Percentiles rank a stretch among this genome's conserved stretches.
These are phyloP conservation scores for Oncopeltus fasciatus DNA, from an alignment of 1,140 invertebrate species.

Conservation along the genomic window DNA sequence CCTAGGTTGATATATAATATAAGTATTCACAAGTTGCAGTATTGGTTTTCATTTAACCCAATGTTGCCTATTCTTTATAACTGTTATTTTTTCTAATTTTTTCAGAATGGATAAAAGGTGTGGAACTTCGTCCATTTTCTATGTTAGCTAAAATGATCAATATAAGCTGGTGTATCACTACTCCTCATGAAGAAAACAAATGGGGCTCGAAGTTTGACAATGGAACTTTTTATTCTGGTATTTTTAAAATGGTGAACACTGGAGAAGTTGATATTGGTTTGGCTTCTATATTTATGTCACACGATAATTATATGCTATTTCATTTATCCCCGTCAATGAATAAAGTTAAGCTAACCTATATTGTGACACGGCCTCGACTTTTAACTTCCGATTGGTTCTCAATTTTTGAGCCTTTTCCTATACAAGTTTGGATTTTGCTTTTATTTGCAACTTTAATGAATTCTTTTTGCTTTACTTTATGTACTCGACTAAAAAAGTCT, in stretches of 20 bases:
- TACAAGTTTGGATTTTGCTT: neutral
- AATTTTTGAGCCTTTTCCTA: neutral
- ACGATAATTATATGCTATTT: neutral
- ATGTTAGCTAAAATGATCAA: neutral
- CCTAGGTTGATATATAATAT: neutral
- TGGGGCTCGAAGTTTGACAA: neutral
- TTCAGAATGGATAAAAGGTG: neutral
- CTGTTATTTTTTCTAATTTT: neutral
- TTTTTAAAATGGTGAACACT: neutral
- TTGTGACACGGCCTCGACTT: neutral
- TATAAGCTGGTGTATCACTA: neutral
- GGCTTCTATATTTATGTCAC: neutral
- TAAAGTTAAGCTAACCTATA: neutral
- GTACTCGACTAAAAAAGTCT: no score
- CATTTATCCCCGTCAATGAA: neutral
- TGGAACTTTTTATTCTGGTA: neutral
- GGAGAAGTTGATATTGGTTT: neutral
- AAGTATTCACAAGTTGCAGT: neutral
- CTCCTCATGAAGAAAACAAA: neutral
- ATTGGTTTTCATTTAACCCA: neutral
- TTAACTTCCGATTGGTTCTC: neutral
- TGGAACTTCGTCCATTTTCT: neutral
- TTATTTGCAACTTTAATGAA: neutral
- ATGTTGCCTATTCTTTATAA: neutral
- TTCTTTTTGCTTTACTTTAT: no score